Conservation (phyloP, 2,888 invertebrate species). For the Dynastes grantii region DNA sequence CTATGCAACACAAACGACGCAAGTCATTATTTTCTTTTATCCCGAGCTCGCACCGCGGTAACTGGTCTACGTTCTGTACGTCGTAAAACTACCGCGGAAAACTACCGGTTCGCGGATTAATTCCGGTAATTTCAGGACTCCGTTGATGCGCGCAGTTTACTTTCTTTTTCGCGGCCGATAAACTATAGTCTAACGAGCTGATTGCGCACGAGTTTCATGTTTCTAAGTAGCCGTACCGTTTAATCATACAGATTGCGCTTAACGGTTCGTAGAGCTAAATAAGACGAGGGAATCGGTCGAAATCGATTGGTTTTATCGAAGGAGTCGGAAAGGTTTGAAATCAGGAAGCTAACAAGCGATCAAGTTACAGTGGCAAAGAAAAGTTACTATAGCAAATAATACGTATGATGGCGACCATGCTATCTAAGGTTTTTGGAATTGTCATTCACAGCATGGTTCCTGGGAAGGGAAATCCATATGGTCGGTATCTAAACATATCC, state of each 20-base stretch:
- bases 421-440: too few species aligned
- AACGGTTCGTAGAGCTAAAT: conserved; percentile 10
- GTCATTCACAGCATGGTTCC: too few species aligned
- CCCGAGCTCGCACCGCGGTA: neutral
- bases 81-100: conserved; percentile 28
- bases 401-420: too few species aligned
- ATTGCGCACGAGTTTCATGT: conserved; percentile 40
- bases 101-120: conserved; percentile 23
- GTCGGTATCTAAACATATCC: too few species aligned
- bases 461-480: too few species aligned
- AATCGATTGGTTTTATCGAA: neutral
- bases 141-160: neutral
- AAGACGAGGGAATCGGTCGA: neutral
- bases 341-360: too few species aligned
- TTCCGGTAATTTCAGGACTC: conserved; percentile 9
- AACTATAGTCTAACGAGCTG: conserved; percentile 28
- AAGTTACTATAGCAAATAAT: too few species aligned
- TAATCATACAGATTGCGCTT: conserved; percentile 37
- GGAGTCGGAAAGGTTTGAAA: neutral
- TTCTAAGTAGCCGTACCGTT: conserved; percentile 13
- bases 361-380: too few species aligned
- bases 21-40: conserved; percentile 30
- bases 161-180: conserved; percentile 33
- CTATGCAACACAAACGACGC: conserved; percentile 13
- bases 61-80: conserved; percentile 13